A percentile compares a stretch with the other conserved stretches of the same genome.
These are phyloP conservation scores for Trissolcus japonicus DNA, from an alignment of 2,888 invertebrate species.

Conservation along the genomic window DNA sequence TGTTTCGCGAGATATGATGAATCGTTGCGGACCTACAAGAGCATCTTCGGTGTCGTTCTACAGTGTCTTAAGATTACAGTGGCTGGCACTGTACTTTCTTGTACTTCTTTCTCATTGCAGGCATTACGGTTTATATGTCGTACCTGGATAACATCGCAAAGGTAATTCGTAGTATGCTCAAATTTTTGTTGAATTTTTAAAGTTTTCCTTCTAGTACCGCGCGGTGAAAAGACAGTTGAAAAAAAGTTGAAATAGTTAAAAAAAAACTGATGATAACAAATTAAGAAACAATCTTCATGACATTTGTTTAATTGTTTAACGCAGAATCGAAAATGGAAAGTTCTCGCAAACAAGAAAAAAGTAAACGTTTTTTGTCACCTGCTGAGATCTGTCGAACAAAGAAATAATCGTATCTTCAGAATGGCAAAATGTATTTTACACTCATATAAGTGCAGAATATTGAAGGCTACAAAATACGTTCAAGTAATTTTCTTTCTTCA, in stretches of 20 bases:
- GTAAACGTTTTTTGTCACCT: not conserved
- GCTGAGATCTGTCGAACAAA: conserved; percentile 21
- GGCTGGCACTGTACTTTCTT: no score
- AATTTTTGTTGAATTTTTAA: conserved; percentile 8
- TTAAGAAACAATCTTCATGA: not conserved
- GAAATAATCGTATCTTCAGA: conserved; percentile 35
- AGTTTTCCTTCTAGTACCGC: not conserved
- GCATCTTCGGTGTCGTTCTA: no score
- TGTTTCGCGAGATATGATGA: no score
- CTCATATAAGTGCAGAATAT: conserved; percentile 42
- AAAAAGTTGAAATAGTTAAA: no score
- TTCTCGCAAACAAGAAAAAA: conserved; percentile 4
- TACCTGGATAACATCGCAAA: no score
- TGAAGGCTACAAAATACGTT: conserved; percentile 40
- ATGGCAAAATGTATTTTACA: conserved; percentile 24
- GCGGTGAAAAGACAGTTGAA: no score
- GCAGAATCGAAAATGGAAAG: not conserved
- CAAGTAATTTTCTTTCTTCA: conserved; percentile 36
- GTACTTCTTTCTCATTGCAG: no score
- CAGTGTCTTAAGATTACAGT: no score
- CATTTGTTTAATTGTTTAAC: not conserved
- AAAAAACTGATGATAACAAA: not conserved
- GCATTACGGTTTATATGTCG: no score
- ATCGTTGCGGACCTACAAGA: no score
- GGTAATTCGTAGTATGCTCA: not conserved